Conservation (phyloP, 2,797 vertebrate species). For the Pangasius djambal region DNA sequence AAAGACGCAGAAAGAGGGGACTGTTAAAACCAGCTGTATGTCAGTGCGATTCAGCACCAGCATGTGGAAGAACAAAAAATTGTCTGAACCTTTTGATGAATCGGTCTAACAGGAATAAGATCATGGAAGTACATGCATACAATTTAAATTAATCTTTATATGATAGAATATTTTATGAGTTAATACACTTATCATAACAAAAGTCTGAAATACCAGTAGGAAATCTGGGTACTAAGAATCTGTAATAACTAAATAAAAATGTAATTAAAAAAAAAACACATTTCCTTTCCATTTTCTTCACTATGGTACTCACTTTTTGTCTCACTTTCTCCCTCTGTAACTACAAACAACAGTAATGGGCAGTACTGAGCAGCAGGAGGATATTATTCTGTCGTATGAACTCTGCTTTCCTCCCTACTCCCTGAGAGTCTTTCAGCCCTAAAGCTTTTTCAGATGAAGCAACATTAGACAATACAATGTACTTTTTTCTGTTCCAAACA, state of each 20-base stretch:
- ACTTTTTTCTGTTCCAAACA: neutral
- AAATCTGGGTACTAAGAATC: neutral
- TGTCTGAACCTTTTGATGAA: neutral
- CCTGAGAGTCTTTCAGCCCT: neutral
- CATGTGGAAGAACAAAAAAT: too few species aligned
- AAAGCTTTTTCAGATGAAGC: neutral
- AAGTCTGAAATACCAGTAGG: neutral
- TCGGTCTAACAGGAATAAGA: neutral
- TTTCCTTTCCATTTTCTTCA: neutral
- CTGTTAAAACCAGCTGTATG: neutral
- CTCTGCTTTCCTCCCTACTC: neutral
- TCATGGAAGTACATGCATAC: neutral
- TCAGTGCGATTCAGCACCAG: too few species aligned
- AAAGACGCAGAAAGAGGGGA: constrained; percentile 12
- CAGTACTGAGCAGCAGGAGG: neutral
- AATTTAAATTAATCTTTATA: neutral
- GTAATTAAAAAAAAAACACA: neutral
- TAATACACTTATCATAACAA: neutral
- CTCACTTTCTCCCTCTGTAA: neutral
- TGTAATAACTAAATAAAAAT: neutral
- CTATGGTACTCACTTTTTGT: neutral
- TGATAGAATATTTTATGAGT: neutral
- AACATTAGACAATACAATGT: neutral
- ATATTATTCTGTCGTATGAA: neutral
- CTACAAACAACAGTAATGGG: neutral